Percentiles rank a stretch among this genome's conserved stretches.
phyloP scores from a whole-genome alignment of 2,113 vertebrate species.

The Thryonomys swinderianus region DNA sequence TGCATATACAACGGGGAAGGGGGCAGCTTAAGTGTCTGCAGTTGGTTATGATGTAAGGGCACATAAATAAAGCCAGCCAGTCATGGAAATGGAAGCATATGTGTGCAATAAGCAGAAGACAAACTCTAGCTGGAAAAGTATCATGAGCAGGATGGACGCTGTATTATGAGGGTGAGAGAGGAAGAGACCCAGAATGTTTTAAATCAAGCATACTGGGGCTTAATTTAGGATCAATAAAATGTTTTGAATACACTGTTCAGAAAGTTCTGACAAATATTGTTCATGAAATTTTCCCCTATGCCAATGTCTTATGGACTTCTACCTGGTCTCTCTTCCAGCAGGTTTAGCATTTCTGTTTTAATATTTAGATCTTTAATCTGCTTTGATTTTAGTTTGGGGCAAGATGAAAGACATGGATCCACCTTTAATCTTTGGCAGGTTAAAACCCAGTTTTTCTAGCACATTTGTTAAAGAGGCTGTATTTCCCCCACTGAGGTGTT shows the following conservation, averaged over 20 bases:
- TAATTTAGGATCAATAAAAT: neutral
- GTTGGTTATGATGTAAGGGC: neutral
- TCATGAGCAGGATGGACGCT: neutral
- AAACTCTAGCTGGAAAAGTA: rapidly evolving
- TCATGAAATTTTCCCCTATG: too few relatives aligned
- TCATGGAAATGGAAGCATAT: neutral
- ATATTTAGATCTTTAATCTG: too few relatives aligned
- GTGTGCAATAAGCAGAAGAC: neutral
- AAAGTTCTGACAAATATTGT: neutral
- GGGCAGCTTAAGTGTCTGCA: neutral
- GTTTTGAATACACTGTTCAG: neutral
- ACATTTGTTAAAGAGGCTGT: too few relatives aligned
- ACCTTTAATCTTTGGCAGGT: too few relatives aligned
- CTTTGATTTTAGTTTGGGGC: too few relatives aligned
- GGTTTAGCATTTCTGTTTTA: too few relatives aligned
- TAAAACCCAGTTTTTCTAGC: too few relatives aligned
- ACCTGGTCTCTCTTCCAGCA: too few relatives aligned
- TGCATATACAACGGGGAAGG: too few relatives aligned
- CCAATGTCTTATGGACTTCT: too few relatives aligned
- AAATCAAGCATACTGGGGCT: neutral
- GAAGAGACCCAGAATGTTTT: neutral
- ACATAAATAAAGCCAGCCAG: neutral
- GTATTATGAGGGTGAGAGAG: neutral
- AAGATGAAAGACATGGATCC: too few relatives aligned
- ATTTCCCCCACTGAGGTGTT: too few relatives aligned